Base-by-base conservation (phyloP, 23 tunicate species). In the Botrylloides violaceus region DNA sequence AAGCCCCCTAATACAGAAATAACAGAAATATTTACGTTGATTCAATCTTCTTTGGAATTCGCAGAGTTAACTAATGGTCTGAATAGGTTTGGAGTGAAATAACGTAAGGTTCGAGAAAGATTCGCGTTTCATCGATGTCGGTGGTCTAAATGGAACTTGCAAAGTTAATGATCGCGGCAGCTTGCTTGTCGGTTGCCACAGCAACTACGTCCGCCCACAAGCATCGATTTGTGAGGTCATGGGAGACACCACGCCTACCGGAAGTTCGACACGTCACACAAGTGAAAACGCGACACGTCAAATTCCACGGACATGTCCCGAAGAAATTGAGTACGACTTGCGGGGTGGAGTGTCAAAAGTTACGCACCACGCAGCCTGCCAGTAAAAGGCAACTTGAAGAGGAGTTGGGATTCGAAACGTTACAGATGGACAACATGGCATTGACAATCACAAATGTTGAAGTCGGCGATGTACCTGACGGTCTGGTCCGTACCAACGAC, bases 161-260 rank as follows among this genome's bases (percentile, higher is more conserved):
- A 43, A 15, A 15, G 15, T 43, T 43, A 9, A 15, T 15, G 9
- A 7, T 43, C 12, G 15, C 53, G 15, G 53, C 53, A 15, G 53
- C 15, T 43, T 43, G 9, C 9, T 7, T 43, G 15, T 43, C 53
- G 53, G 53, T 43, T 15, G 15, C 15, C 15, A 15, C 15, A 43
- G 53, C 53, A 9, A 15, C 15, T 7, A 15, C 53, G 53, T 43
- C 53, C 9, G 53, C 53, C 53, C 12, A 43, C 9, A 43, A 43
- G 53, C n/a, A n/a, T n/a, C 53, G 53, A 9, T 34, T 34, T 3
- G 35, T 28, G 34, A 55, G 56, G 24, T 9, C 85, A 22, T 85
- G 94, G 94, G 65, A 74, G 68, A 79, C 62, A 35, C 94, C 94
- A 65, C 47, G 35, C 58, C 84, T 85, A 32, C 94, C 94, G 1